Evolutionary conservation across 2,888 invertebrate species (phyloP), one percentile per base, ranked within the genome.

Genomic region (Drosophila eohydei): DNA sequence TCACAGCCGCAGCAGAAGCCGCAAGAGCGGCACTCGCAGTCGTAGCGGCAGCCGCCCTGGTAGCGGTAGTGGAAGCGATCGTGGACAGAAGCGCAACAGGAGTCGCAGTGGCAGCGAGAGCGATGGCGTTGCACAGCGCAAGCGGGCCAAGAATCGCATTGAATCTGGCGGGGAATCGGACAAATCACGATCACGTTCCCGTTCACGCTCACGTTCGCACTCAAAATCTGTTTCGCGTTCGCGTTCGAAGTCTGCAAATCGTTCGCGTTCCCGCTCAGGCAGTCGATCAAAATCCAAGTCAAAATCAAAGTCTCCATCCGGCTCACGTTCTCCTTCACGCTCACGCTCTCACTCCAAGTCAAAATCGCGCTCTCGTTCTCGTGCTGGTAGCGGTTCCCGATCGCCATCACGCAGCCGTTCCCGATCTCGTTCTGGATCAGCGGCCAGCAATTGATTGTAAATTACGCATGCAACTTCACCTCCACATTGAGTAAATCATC

Each of bases 21-120:
- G 62, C 14, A 58, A 70, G n/a, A 86, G 75, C 41, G 57, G 68
- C 28, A 71, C 71, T 62, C 65, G 55, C 21, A 90, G 82, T 51
- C 65, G 72, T 11, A 81, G 80, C 16, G 57, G 75, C 3, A 83
- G 88, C 50, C 82, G 78, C 34, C 85, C 86, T 34, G 90, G 80
- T 16, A 91, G 91, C 38, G 88, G 63, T 16, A 91, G 88, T 60
- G 91, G 86, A 50, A 91, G 91, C 16, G 90, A 89, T 54, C 72
- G 60, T 9, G 89, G 51, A 14, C 78, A 78, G 0, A 90, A 88
- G 30, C 88, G 91, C 32, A 85, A 71, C 34, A n/a, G 83, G 12
- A 91, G 83, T 64, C 69, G 63, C 41, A 90, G 88, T 50, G 90
- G 81, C 44, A 91, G 87, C 48, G 89, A 83, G 14, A 80, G 70